Percentiles rank a stretch among this genome's conserved stretches.
phyloP scores from a whole-genome alignment of 2,113 vertebrate genomes.

The Chunga burmeisteri region DNA sequence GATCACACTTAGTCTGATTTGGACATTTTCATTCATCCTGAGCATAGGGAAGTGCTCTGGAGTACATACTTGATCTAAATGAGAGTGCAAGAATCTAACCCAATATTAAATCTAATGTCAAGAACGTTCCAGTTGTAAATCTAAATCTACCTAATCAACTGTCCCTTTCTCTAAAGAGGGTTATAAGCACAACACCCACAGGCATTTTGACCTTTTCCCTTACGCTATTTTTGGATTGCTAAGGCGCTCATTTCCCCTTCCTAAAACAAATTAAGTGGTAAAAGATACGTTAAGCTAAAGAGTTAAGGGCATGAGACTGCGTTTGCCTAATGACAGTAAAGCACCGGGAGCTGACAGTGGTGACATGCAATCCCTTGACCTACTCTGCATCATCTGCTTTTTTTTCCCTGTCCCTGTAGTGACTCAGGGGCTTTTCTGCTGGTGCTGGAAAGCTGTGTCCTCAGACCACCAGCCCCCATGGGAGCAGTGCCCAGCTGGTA shows the following conservation, averaged over 20 bases:
- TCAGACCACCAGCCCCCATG: neutral
- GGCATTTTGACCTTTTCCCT: neutral
- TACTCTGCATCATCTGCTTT: neutral
- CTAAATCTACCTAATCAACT: neutral
- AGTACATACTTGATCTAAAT: neutral
- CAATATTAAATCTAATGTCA: neutral
- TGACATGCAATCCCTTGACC: neutral
- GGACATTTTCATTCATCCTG: neutral
- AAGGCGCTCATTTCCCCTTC: neutral
- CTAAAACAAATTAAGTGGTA: neutral
- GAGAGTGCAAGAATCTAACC: neutral
- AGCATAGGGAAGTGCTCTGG: neutral
- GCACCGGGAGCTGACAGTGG: neutral
- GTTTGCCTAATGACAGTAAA: slow-evolving; percentile 4
- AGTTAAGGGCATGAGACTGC: neutral
- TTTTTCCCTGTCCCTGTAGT: neutral
- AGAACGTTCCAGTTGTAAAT: neutral
- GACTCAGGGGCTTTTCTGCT: neutral
- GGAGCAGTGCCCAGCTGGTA: neutral
- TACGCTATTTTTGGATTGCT: slow-evolving; percentile 5
- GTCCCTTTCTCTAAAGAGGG: neutral
- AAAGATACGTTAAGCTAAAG: neutral
- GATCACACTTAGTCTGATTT: neutral
- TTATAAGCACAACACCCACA: neutral
- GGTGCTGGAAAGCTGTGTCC: neutral